These are phyloP conservation scores for Turdus rufiventris DNA, from an alignment of 2,113 vertebrate genomes.

Conservation along the genomic window DNA sequence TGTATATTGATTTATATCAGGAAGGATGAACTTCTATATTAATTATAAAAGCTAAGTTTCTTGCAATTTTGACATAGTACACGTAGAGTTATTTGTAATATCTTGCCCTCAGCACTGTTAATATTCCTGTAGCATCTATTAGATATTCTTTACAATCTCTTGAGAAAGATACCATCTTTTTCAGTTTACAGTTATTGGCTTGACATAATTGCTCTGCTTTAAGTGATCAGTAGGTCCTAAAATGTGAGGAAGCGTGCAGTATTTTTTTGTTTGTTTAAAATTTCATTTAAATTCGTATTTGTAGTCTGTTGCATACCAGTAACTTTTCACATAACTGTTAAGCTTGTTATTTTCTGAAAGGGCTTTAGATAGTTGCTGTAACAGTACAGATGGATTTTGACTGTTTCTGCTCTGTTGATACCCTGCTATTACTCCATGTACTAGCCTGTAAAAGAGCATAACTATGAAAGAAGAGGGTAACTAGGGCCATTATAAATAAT, in stretches of 20 bases:
- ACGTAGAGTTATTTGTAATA: not conserved
- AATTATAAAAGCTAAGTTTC: not conserved
- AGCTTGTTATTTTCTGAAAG: not conserved
- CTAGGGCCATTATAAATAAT: not conserved
- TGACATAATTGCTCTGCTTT: not conserved
- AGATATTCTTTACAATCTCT: not conserved
- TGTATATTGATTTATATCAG: not conserved
- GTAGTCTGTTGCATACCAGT: not conserved
- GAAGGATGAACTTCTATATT: not conserved
- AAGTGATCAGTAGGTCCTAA: not conserved
- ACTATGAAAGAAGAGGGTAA: not conserved
- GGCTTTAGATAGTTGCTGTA: not conserved
- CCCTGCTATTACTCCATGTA: not conserved
- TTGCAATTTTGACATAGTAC: not conserved
- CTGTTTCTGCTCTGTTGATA: not conserved
- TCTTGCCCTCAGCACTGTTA: not conserved
- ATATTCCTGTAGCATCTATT: not conserved
- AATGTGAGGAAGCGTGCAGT: not conserved
- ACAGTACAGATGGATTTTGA: not conserved
- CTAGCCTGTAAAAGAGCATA: not conserved
- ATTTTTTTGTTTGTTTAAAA: not conserved
- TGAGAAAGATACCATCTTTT: not conserved
- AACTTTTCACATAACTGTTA: not conserved
- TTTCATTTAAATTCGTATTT: not conserved
- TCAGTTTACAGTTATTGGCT: not conserved